Base-by-base conservation (phyloP, 1,140 invertebrate species). In the Oncopodura yosiiana region DNA sequence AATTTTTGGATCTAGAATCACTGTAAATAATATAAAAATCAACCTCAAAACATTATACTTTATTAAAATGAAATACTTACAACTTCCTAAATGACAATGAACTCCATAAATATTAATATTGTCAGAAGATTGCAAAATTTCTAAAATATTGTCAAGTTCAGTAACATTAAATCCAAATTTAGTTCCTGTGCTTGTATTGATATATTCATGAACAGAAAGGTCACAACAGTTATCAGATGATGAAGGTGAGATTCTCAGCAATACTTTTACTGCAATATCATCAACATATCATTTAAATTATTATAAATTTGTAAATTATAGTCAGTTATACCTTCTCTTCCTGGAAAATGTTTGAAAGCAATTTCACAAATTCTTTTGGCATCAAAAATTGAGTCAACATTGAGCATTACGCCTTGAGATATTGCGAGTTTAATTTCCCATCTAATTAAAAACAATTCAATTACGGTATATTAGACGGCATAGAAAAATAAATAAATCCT, bases 301-400 rank as follows among this genome's bases (percentile, higher is more conserved):
- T 14, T n/a, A 39, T 6, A 8, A 42, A 16, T 19, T 21, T 42
- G 39, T 16, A 19, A 42, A 11, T 45, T 45, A 11, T 45, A 8
- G 8, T 45, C 4, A 26, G 24, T 26, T 37, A 41, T 37, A 50
- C 53, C 53, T 18, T 52, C 18, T 32, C 21, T n/a, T 16, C 48
- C 34, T 3, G 43, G 30, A 12, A 46, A 45, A 14, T 53, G 11
- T 16, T 55, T 48, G 1, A 26, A 32, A 16, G 50, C 48, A 16
- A 62, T 42, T 36, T 44, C 6, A 2, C 54, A 49, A 5, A 69
- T 70, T 46, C 69, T 63, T 23, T 65, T 42, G 11, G 71, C 55
- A 58, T 73, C 70, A 50, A 72, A 73, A 3, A 62, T 24, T 26
- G 69, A 70, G 43, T 74, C 72, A 11, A 74, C 67, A 54, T 73